Evolutionary conservation across 2,113 vertebrate species (phyloP), one percentile per base, ranked within the genome.

Genomic region (Ageneiosus marmoratus): DNA sequence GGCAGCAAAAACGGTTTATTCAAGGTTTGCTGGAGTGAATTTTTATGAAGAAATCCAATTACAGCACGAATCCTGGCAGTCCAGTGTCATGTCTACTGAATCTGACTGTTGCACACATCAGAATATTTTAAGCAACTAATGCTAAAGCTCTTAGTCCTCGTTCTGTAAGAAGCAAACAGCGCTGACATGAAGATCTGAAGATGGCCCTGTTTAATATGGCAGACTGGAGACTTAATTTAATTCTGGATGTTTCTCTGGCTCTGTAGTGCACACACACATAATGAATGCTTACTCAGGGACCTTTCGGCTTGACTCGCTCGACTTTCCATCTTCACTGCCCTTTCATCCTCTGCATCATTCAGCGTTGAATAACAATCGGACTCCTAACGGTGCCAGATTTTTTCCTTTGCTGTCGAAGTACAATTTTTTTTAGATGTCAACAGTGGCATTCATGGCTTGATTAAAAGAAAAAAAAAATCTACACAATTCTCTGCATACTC

Each of bases 151-250:
- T 44, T 50, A 24, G 77, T 67, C 67, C 79, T 83, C n/a, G 5
- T 81, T 27, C 44, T 37, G 41, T 51, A 7, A 41, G 75, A n/a
- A 76, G 46, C 74, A 87, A 82, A 74, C 76, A 69, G 48, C 55
- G 10, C 29, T 69, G 72, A 18, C 46, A n/a, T 44, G 51, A 67
- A 69, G 34, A 27, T 50, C 63, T 32, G 32, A 79, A 80, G 77
- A 86, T 12, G n/a, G 60, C 12, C 62, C 12, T 53, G 50, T 83
- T 85, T 83, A 72, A 84, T 84, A 79, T 80, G 46, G 67, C 80
- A 73, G 69, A 60, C 67, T 81, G 82, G 70, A 70, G 81, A 81
- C 82, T 67, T 82, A 11, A 79, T 88, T 74, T 89, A 86, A 89
- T 84, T 83, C 75, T 67, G 29, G 65, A 46, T 24, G 75, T 87